Base-by-base conservation (phyloP, 2,113 vertebrate genomes). In the Calyptommatus sinebrachiatus region DNA sequence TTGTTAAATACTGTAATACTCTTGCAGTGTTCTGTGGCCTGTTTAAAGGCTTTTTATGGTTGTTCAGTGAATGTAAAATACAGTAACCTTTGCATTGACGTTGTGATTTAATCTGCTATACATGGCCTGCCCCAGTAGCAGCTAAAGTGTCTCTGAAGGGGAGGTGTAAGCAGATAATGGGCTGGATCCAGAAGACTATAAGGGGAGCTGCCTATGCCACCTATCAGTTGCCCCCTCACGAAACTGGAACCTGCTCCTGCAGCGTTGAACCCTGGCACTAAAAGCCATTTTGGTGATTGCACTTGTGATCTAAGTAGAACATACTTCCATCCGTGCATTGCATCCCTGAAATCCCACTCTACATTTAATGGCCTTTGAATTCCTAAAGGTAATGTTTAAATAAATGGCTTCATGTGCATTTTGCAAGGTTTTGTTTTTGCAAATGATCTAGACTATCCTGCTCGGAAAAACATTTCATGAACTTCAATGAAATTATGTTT, bases 21-120 rank as follows among this genome's bases (percentile, higher is more conserved):
- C 88, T 90, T 92, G 93, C 93, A 94, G 92, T 95, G 93, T 95
- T 95, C 91, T 91, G 91, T 94, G 88, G 94, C 94, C 94, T 95
- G 89, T 94, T 92, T 88, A 91, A 94, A 94, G 94, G 93, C 92
- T 93, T 93, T 91, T 89, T 68, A 92, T 90, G 92, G 89, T 91
- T 92, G 90, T 85, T 71, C 5, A 48, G 85, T 92, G 91, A 94
- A 93, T 90, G 89, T 93, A 94, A 94, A 94, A 89, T 88, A 88
- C 78, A 92, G 91, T 85, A 88, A 89, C 89, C 85, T 0, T 26
- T 79, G 86, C 88, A 80, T 74, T 57, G 48, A 57, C 83, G 3
- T 41, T 83, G 80, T 83, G 80, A 48, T 77, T 86, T 90, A 87
- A 84, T 90, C 83, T 29, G 10, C 77, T 85, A 75, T 85, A 86